Evolutionary conservation across 2,113 vertebrate genomes (phyloP), one percentile per base, ranked within the genome.

Genomic region (Lepus americanus): DNA sequence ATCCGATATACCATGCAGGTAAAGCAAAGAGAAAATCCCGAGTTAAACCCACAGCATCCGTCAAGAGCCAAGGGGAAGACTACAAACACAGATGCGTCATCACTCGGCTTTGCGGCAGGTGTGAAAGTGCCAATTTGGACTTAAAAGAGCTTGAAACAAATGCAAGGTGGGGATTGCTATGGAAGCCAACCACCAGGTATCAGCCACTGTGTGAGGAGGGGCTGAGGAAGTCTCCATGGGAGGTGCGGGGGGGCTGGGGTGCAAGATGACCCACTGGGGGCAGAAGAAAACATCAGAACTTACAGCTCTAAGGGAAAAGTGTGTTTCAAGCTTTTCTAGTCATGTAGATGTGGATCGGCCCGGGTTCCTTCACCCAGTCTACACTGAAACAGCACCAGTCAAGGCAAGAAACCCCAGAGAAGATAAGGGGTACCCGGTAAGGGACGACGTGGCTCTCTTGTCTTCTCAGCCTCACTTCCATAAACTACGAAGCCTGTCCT

Each of bases 141-240:
- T 87, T 96, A 76, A 94, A 95, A 94, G 39, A 94, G 77, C 85
- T 74, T 85, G 90, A 93, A 74, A 69, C 20, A n/a, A 12, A 17
- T 23, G 22, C 31, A 53, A 59, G 87, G 67, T 17, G 19, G 78
- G 66, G 33, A 13, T 3, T 72, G 36, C 81, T 73, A 27, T 55
- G 63, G 9, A 31, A 90, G 44, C 36, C 91, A 81, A 20, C 25
- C 25, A 14, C 55, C 19, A 0, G 2, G 51, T 36, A 2, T 59
- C 89, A 27, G 36, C 9, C 36, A 16, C 81, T 33, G 80, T 31
- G 72, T 25, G 20, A 61, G 51, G 63, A 69, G 14, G 5, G 1
- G 23, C 86, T 29, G 14, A 70, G 61, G 17, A 16, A 14, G 82
- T 78, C 86, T 87, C 83, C 64, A 69, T 66, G 67, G 44, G 20